These are phyloP conservation scores for Papilio dardanus DNA, from an alignment of 1,140 invertebrate species.

Conservation along the genomic window DNA sequence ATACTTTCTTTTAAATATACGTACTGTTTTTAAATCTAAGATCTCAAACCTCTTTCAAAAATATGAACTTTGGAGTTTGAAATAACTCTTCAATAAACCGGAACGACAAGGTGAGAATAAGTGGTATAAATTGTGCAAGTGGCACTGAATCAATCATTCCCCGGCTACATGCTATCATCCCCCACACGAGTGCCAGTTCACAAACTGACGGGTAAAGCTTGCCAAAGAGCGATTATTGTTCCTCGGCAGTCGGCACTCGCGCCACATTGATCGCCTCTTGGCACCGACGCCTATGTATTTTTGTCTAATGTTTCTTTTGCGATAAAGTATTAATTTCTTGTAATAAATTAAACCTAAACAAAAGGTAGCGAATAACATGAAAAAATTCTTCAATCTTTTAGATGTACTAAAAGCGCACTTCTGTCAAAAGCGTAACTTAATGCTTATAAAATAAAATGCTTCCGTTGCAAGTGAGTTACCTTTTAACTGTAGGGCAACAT, in stretches of 20 bases:
- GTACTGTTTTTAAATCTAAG: background rate
- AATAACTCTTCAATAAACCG: slow-evolving; percentile 7
- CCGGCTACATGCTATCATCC: slow-evolving; percentile 42
- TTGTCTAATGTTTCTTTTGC: slow-evolving; percentile 47
- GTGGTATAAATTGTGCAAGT: slow-evolving; percentile 3
- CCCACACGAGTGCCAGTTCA: slow-evolving; percentile 42
- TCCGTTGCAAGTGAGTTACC: slow-evolving; percentile 1
- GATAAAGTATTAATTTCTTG: slow-evolving; percentile 39
- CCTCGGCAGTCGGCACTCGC: slow-evolving; percentile 60
- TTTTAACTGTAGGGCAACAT: slow-evolving; percentile 10
- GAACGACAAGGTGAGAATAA: slow-evolving; percentile 19
- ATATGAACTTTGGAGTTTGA: background rate
- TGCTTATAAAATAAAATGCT: slow-evolving; percentile 3
- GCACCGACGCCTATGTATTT: slow-evolving; percentile 41
- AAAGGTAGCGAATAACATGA: background rate
- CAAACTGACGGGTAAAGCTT: slow-evolving; percentile 51
- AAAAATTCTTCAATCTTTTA: too few species aligned
- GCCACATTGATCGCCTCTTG: slow-evolving; percentile 56
- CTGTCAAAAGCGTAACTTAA: background rate
- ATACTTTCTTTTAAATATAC: background rate
- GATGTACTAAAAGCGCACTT: too few species aligned
- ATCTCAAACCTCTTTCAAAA: background rate
- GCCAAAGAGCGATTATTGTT: slow-evolving; percentile 68
- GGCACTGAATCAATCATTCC: slow-evolving; percentile 37
- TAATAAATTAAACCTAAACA: background rate